phyloP scores from a whole-genome alignment of 2,888 invertebrate genomes.

The Quadroppia sp. region DNA sequence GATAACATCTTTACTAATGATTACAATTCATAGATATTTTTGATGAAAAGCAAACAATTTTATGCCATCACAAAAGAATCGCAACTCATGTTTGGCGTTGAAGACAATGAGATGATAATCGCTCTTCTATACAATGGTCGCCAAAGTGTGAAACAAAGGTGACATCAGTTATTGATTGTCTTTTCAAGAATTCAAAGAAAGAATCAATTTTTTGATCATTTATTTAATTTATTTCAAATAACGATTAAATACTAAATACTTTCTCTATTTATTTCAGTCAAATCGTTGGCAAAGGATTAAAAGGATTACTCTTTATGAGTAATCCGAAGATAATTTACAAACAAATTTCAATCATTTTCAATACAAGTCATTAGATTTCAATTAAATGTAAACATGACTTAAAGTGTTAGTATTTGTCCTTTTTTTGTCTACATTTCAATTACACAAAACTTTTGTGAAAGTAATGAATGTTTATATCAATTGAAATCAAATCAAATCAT shows the following conservation, averaged over 20 bases:
- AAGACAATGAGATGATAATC: slow-evolving; percentile 24
- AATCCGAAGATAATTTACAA: slow-evolving; percentile 25
- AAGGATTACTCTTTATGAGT: slow-evolving; percentile 6
- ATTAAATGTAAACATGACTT: background rate
- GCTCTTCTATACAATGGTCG: slow-evolving; percentile 21
- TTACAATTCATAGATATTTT: slow-evolving; percentile 16
- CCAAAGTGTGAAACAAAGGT: slow-evolving; percentile 13
- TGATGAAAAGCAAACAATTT: slow-evolving; percentile 27
- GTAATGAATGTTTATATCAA: background rate
- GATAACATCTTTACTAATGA: background rate
- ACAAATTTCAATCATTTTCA: slow-evolving; percentile 29
- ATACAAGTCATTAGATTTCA: slow-evolving; percentile 1
- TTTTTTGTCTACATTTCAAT: background rate
- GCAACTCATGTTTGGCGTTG: slow-evolving; percentile 26
- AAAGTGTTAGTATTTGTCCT: background rate
- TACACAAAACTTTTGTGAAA: background rate
- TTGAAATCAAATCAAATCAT: no score
- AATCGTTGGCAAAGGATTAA: slow-evolving; percentile 7
- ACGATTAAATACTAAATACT: background rate
- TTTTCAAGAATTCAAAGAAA: no score
- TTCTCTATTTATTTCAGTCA: background rate
- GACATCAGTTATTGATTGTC: background rate
- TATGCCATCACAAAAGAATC: slow-evolving; percentile 26
- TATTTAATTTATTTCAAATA: background rate
- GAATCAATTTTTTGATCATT: no score